phyloP scores from a whole-genome alignment of 2,797 vertebrate genomes.

The Cottoperca gobio region DNA sequence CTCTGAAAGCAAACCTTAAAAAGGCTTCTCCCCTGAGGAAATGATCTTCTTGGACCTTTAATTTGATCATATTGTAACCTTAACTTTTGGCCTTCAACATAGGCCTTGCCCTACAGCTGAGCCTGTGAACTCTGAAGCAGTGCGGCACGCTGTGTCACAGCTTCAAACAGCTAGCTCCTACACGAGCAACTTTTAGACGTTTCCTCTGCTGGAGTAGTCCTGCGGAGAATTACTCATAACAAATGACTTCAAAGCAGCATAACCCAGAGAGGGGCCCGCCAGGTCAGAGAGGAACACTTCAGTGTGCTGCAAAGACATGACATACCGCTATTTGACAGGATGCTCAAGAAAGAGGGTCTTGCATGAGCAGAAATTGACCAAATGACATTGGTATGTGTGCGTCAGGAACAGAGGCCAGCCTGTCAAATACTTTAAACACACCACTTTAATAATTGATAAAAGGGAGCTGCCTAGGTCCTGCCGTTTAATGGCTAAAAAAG shows the following conservation, averaged over 20 bases:
- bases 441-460: constrained; percentile 55
- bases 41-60: constrained; percentile 2
- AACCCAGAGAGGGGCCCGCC: constrained; percentile 56
- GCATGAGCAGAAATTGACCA: constrained; percentile 54
- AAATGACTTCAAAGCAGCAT: constrained; percentile 80
- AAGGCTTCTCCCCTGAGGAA: constrained; percentile 3
- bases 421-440: constrained; percentile 56
- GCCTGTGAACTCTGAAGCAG: constrained; percentile 44
- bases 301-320: constrained; percentile 53
- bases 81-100: constrained; percentile 14
- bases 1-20: constrained; percentile 2
- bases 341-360: constrained; percentile 49
- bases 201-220: constrained; percentile 69
- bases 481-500: constrained; percentile 38
- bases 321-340: constrained; percentile 69
- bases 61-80: constrained; percentile 36
- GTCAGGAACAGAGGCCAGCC: constrained; percentile 39
- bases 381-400: constrained; percentile 62
- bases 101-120: constrained; percentile 16
- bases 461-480: not conserved
- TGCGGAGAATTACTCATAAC: constrained; percentile 80
- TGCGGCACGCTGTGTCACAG: constrained; percentile 29
- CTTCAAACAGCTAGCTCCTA: constrained; percentile 62
- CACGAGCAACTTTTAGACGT: constrained; percentile 65
- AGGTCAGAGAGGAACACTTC: constrained; percentile 66